Base-by-base conservation (phyloP, 2,888 invertebrate genomes). In the Synanthedon tipuliformis region DNA sequence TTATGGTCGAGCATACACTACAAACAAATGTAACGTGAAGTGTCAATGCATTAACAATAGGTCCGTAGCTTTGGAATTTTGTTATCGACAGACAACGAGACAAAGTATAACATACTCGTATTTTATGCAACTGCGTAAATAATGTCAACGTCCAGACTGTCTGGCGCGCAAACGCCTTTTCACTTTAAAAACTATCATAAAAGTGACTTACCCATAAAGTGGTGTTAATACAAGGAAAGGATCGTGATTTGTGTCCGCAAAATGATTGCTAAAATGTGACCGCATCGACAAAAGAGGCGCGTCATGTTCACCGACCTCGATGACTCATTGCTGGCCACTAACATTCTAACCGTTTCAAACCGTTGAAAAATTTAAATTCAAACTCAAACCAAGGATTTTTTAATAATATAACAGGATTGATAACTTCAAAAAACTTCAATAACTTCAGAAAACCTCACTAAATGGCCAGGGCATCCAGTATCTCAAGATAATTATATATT, bases 71-170 rank as follows among this genome's bases (percentile, higher is more conserved):
- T 58, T 65, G 77, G 78, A 77, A 78, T 75, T 67, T 69, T 74
- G 69, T 75, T 74, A 71, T 72, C 68, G 64, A 66, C 66, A 62
- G 57, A 56, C 51, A 53, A 52, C 51, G 59, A 68, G 59, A 74
- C 71, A 72, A 75, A 69, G 71, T 68, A 66, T 66, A 63, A 61
- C 34, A 34, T 34, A n/a, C n/a, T n/a, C n/a, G n/a, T 16, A 34
- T 59, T 56, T 58, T 59, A 49, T 12, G 68, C 78, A 78, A 71
- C 78, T 78, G 78, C 74, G 60, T 66, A 75, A 78, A 78, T 69
- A 73, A 50, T 51, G 57, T 48, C 54, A 52, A 53, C 55, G 50
- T 51, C 3, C 54, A 54, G 57, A 48, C 53, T 41, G 53, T 53
- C 53, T 56, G 56, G 54, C 48, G 51, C 48, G 51, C 48, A 49